phyloP scores from a whole-genome alignment of 1,140 invertebrate species.

The Pseudomyrmex cubaensis region DNA sequence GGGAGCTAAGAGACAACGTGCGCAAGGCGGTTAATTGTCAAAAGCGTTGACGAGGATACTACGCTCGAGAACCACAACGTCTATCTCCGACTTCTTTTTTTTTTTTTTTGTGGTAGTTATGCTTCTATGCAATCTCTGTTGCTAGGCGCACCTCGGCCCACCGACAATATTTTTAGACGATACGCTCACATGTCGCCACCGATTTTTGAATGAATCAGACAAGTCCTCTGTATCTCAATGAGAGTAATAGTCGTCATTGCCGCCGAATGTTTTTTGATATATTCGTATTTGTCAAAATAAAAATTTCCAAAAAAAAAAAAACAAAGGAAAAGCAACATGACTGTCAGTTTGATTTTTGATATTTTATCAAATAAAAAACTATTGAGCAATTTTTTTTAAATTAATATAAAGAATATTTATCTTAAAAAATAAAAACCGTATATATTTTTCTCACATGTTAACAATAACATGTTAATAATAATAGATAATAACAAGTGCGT shows the following conservation, averaged over 20 bases:
- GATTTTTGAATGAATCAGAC: slow-evolving; percentile 69
- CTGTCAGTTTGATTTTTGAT: not conserved
- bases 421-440: too few relatives aligned
- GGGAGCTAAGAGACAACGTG: not conserved
- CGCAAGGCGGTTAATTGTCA: slow-evolving; percentile 14
- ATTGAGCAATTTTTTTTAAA: too few relatives aligned
- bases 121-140: slow-evolving; percentile 82
- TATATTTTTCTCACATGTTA: too few relatives aligned
- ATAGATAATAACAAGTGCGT: not conserved
- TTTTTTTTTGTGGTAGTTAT: slow-evolving; percentile 77
- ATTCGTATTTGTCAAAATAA: not conserved
- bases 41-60: slow-evolving; percentile 3
- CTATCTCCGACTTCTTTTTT: slow-evolving; percentile 14
- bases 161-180: slow-evolving; percentile 82
- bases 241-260: not conserved
- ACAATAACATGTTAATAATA: too few relatives aligned
- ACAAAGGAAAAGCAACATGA: not conserved
- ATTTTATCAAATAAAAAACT: not conserved
- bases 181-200: slow-evolving; percentile 76
- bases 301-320: not conserved
- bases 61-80: slow-evolving; percentile 4
- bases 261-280: not conserved
- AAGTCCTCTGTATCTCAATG: slow-evolving; percentile 33
- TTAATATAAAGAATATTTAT: too few relatives aligned
- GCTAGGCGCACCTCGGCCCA: slow-evolving; percentile 81